These are phyloP conservation scores for Pelusios castaneus DNA, from an alignment of 2,113 vertebrate species.

Conservation along the genomic window DNA sequence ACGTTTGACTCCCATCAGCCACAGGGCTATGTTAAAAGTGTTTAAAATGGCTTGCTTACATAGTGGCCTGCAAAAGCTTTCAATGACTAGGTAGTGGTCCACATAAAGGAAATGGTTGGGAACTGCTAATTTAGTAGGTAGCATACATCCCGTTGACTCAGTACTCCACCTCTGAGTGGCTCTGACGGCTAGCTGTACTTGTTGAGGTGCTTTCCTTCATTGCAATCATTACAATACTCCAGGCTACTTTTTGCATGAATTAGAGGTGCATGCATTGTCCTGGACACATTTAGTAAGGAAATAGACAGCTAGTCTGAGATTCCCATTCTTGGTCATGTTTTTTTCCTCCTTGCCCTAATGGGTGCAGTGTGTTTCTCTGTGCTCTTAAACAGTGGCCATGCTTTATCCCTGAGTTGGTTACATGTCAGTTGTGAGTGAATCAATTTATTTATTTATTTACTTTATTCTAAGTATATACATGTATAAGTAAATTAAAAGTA, in stretches of 20 bases:
- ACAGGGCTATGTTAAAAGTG: too few species aligned
- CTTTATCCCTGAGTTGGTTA: neutral
- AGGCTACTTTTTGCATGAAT: neutral
- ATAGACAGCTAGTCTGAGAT: neutral
- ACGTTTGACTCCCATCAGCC: too few species aligned
- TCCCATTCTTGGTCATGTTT: neutral
- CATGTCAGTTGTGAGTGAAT: neutral
- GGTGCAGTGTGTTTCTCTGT: neutral
- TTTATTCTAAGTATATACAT: accelerated
- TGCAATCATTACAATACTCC: neutral
- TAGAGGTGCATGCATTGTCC: neutral
- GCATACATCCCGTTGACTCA: neutral
- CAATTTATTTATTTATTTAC: neutral
- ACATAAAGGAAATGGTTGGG: too few species aligned
- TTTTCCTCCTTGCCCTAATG: neutral
- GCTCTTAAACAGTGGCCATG: too few species aligned
- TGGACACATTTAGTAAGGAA: neutral
- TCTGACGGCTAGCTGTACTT: neutral
- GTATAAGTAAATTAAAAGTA: neutral
- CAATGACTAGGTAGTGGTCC: too few species aligned
- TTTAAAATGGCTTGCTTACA: too few species aligned
- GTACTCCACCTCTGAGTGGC: neutral
- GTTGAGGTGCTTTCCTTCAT: accelerated
- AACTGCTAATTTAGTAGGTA: neutral
- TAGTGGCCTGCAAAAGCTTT: too few species aligned